Conservation (phyloP, 2,113 vertebrate species). For the Labrus mixtus region DNA sequence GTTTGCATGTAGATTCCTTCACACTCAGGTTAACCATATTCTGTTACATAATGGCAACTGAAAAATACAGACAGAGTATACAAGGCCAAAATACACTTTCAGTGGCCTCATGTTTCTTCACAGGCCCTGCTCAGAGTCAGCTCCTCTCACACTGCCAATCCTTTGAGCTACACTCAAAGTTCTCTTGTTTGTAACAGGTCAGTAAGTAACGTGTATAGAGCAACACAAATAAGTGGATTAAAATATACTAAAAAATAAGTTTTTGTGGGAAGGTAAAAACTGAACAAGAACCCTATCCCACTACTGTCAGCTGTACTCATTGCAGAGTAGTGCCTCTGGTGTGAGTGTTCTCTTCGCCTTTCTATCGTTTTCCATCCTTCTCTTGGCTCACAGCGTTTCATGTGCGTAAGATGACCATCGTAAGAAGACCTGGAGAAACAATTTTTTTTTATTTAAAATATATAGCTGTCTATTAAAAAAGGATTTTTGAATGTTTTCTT, state of each 20-base stretch:
- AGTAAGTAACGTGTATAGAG: constrained; percentile 18
- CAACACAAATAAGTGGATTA: constrained; percentile 42
- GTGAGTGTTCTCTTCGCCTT: constrained; percentile 27
- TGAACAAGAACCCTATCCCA: neutral
- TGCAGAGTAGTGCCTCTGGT: constrained; percentile 28
- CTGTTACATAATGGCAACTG: constrained; percentile 57
- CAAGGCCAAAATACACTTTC: constrained; percentile 54
- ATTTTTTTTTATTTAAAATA: too few species aligned
- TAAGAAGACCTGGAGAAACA: constrained; percentile 91
- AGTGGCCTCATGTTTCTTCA: constrained; percentile 54
- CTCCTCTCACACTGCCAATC: constrained; percentile 4
- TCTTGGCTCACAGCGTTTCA: constrained; percentile 65
- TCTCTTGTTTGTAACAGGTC: constrained; percentile 47
- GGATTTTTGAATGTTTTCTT: neutral
- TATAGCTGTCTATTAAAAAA: neutral
- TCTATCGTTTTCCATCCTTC: constrained; percentile 18
- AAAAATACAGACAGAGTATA: constrained; percentile 49
- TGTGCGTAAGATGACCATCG: constrained; percentile 95
- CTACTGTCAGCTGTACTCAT: constrained; percentile 32
- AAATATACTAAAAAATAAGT: constrained; percentile 49
- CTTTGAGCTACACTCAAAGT: constrained; percentile 17
- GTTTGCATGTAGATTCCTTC: constrained; percentile 55
- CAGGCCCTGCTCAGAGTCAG: constrained; percentile 29
- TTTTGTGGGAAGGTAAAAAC: constrained; percentile 13
- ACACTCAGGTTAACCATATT: constrained; percentile 38